These are phyloP conservation scores for Trididemnum clinides DNA, from an alignment of 23 tunicate genomes.

Conservation along the genomic window DNA sequence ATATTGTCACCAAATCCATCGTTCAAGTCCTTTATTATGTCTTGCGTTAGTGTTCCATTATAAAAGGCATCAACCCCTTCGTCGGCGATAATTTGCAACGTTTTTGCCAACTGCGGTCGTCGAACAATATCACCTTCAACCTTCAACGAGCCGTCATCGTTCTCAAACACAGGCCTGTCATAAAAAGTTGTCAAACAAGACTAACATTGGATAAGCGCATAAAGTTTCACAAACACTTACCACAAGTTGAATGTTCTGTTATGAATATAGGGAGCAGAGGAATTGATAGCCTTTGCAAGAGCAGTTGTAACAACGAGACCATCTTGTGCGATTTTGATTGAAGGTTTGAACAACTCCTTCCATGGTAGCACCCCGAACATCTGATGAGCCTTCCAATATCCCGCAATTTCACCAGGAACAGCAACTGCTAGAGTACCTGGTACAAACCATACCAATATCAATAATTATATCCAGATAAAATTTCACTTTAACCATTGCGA, in stretches of 20 bases:
- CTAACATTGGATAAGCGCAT: too few relatives aligned
- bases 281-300: slow-evolving; percentile 58
- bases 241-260: slow-evolving; percentile 71
- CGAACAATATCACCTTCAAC: slow-evolving; percentile 75
- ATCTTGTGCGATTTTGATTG: slow-evolving; percentile 71
- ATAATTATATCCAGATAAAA: too few relatives aligned
- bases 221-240: slow-evolving; percentile 49
- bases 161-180: slow-evolving; percentile 70
- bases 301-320: slow-evolving; percentile 55
- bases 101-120: slow-evolving; percentile 69
- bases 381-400: slow-evolving; percentile 91
- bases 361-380: slow-evolving; percentile 87
- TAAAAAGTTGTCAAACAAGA: too few relatives aligned
- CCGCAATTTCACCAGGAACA: slow-evolving; percentile 90
- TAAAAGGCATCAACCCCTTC: slow-evolving; percentile 78
- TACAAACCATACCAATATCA: too few relatives aligned
- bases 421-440: slow-evolving; percentile 75
- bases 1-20: slow-evolving; percentile 74
- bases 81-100: slow-evolving; percentile 70
- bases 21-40: slow-evolving; percentile 68
- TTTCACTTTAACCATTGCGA: too few relatives aligned
- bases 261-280: slow-evolving; percentile 12
- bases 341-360: slow-evolving; percentile 72
- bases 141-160: slow-evolving; percentile 84
- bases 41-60: slow-evolving; percentile 63